phyloP scores from a whole-genome alignment of 2,113 vertebrate species.

The Actenoides lindsayi region DNA sequence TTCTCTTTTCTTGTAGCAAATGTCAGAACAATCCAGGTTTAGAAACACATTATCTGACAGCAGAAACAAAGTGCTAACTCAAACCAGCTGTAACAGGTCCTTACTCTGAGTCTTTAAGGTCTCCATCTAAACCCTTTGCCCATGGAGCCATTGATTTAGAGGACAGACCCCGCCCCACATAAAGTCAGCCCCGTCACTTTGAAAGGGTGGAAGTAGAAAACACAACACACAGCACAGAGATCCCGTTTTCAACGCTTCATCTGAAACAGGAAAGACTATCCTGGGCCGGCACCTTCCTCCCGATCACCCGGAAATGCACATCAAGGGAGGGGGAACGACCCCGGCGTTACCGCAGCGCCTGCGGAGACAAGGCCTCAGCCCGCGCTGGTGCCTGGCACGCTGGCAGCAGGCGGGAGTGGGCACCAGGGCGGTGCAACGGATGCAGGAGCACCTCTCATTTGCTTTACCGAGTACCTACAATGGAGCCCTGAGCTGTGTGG shows the following conservation, averaged over 20 bases:
- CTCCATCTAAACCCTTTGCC: background rate
- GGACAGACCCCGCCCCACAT: background rate
- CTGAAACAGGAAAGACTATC: background rate
- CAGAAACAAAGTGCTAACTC: slow-evolving; percentile 29
- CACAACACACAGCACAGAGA: background rate
- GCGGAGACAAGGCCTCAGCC: background rate
- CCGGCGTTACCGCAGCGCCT: background rate
- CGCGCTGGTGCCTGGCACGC: fast-evolving
- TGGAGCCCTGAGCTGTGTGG: fast-evolving
- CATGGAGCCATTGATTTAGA: background rate
- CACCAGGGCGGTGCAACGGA: background rate
- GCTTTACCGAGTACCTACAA: background rate
- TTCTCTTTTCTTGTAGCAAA: slow-evolving; percentile 14
- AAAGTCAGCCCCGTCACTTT: background rate
- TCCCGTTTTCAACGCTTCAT: background rate
- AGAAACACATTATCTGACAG: slow-evolving; percentile 21
- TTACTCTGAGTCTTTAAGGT: background rate
- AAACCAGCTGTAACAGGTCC: background rate
- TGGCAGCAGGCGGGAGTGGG: background rate
- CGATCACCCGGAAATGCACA: fast-evolving
- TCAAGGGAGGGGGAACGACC: background rate
- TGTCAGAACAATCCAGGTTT: slow-evolving; percentile 16
- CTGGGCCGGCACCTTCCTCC: background rate
- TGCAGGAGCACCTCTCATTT: background rate
- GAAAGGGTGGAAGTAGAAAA: background rate